Base-by-base conservation (phyloP, 2,888 invertebrate species). In the Amaurobius ferox region DNA sequence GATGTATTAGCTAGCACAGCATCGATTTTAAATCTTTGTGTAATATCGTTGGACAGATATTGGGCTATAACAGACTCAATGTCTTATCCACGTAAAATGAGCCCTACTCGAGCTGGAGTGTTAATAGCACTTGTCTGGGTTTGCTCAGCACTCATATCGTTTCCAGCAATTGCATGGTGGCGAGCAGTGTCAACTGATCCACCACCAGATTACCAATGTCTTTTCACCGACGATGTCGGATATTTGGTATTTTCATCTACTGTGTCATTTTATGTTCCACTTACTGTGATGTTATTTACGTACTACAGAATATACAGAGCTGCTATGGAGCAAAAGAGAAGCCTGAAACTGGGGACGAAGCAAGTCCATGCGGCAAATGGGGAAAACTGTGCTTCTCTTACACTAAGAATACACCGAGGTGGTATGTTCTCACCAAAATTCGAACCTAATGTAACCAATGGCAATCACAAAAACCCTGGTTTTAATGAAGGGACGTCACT, bases 61-160 rank as follows among this genome's bases (percentile, higher is more conserved):
- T 98, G 98, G 98, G 99, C 99, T 66, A 99, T 99, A 88, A 98
- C 98, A 16, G 98, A 99, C 92, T 99, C 99, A 0, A 98, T 99
- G 89, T 96, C 97, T 68, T 99, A 99, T 92, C 98, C 98, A 0
- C 96, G 96, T 93, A 93, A 95, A 88, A 98, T 99, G 97, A 97
- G 97, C 30, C 94, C 96, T 61, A 94, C 94, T 85, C 94, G 96
- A 81, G 97, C 98, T 0, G 95, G 95, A 2, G 93, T 96, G 30
- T 93, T 98, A 9, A 98, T 99, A 88, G 96, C 96, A 0, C 95
- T 95, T 7, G 98, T 99, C 6, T 99, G 99, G 99, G 94, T 98
- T 44, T 97, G 98, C 91, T 98, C 98, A 16, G 96, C 97, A 83
- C 95, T 97, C 28, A 98, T 99, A 91, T 98, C 98, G 2, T 99